Conservation (phyloP, 2,888 invertebrate species). For the Drosophila seclusa region DNA sequence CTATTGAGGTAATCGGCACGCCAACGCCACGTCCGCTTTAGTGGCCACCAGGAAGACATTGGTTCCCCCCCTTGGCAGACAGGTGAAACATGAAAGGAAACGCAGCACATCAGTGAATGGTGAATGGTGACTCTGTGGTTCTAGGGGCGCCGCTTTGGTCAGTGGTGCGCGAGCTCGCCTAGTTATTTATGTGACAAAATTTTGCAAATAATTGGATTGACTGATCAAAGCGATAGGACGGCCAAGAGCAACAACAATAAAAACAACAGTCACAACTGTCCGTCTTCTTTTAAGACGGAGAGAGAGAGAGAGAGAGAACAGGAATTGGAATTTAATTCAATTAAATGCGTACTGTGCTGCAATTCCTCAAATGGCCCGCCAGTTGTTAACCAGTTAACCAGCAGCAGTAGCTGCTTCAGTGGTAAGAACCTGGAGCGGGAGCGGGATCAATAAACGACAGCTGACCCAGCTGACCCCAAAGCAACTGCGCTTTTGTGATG, state of each 20-base stretch:
- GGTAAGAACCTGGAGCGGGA: not conserved
- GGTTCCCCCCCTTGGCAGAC: conserved; percentile 40
- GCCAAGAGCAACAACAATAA: conserved; percentile 12
- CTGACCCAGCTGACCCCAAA: conserved; percentile 74
- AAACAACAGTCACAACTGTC: not conserved
- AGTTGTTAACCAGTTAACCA: conserved; percentile 61
- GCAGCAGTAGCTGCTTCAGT: not conserved
- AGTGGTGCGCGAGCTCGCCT: conserved; percentile 50
- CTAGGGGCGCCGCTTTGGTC: conserved; percentile 51
- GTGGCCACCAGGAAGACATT: conserved; percentile 47
- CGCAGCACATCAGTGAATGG: conserved; percentile 26
- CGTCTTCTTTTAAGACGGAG: not conserved
- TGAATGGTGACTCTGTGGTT: conserved; percentile 15
- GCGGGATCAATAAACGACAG: conserved; percentile 41
- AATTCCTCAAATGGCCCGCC: conserved; percentile 78
- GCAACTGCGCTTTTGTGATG: conserved; percentile 43
- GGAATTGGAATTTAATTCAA: conserved; percentile 83
- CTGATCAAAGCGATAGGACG: conserved; percentile 83
- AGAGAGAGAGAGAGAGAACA: not conserved
- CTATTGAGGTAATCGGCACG: conserved; percentile 68
- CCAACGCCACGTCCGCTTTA: conserved; percentile 52
- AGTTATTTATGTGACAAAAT: conserved; percentile 85
- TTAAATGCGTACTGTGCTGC: conserved; percentile 82
- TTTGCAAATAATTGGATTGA: conserved; percentile 85
- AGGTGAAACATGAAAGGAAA: conserved; percentile 81